Base-by-base conservation (phyloP, 35 echinoderm and acorn worm species). In the Patiria miniata region DNA sequence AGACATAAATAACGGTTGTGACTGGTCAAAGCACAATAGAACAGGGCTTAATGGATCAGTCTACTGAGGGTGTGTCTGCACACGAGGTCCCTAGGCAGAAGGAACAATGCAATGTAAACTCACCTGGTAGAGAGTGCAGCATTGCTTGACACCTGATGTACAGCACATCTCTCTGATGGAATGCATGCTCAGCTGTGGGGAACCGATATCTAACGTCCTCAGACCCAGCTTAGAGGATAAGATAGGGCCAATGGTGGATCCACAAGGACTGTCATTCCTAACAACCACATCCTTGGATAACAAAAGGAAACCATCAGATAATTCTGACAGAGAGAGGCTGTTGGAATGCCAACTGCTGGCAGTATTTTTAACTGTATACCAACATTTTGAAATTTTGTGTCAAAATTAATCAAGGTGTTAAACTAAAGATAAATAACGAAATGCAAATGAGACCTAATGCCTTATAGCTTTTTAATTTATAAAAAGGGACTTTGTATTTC, bases 231-330 rank as follows among this genome's bases (percentile, higher is more conserved):
- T 98, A 5, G 96, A 80, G 28, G 96, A 85, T 47, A 98, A 37
- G 81, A 98, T 86, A 2, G 96, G 96, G 77, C 96, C 96, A 40
- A 98, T 98, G 16, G 96, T 98, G 16, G 89, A 90, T 6, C 96
- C 96, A 73, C 96, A 98, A 7, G 96, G 89, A 55, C 83, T 94
- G 86, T 98, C 96, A 61, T 94, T 94, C 19, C 93, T 83, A 1
- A 98, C 96, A 8, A 98, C 96, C 60, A 98, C 87, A 55, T 98
- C 96, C 96, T 98, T n/a, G n/a, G 59, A n/a, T 2, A 30, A 68
- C 8, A 40, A 83, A 9, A 83, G 18, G 40, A 80, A 58, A 79
- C 78, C 7, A 79, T 5, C 19, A 7, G 2, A 79, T 19, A 34
- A 34, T 37, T 37, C n/a, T n/a, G n/a, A n/a, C n/a, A n/a, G n/a